Conservation (phyloP, 2,888 invertebrate species). For the Hypsopygia costalis region DNA sequence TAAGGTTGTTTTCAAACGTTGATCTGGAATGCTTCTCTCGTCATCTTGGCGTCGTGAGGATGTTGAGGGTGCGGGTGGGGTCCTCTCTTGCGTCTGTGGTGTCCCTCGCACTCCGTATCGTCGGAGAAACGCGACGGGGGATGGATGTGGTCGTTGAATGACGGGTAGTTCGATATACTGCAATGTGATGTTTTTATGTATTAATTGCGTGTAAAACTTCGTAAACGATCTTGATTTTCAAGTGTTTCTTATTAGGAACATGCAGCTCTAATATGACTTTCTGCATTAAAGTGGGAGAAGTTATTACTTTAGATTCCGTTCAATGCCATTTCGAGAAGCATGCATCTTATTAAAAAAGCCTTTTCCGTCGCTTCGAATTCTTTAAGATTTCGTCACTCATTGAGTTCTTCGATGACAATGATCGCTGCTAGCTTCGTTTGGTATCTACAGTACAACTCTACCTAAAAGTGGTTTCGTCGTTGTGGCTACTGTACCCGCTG, state of each 20-base stretch:
- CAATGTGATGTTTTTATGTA: conserved; percentile 22
- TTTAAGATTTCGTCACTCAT: no score
- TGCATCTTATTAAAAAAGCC: no score
- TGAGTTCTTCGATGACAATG: no score
- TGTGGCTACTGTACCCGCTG: conserved; percentile 91
- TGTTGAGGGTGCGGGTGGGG: conserved; percentile 38
- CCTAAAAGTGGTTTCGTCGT: conserved; percentile 93
- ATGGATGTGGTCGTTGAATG: conserved; percentile 91
- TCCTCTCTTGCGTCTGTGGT: conserved; percentile 62
- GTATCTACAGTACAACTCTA: conserved; percentile 34
- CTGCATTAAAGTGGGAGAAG: no score
- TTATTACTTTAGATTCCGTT: no score
- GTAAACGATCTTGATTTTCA: no score
- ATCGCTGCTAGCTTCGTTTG: background rate
- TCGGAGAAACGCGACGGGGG: conserved; percentile 94
- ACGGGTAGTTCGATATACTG: conserved; percentile 89
- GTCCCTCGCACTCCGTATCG: conserved; percentile 82
- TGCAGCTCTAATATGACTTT: no score
- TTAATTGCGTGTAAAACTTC: background rate
- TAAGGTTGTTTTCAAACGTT: conserved; percentile 81
- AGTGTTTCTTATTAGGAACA: no score
- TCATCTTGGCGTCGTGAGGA: conserved; percentile 69
- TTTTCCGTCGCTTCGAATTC: no score
- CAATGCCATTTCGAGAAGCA: no score
- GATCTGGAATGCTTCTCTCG: conserved; percentile 88